Conservation (phyloP, 1,140 invertebrate genomes). For the Hormaphis cornu region DNA sequence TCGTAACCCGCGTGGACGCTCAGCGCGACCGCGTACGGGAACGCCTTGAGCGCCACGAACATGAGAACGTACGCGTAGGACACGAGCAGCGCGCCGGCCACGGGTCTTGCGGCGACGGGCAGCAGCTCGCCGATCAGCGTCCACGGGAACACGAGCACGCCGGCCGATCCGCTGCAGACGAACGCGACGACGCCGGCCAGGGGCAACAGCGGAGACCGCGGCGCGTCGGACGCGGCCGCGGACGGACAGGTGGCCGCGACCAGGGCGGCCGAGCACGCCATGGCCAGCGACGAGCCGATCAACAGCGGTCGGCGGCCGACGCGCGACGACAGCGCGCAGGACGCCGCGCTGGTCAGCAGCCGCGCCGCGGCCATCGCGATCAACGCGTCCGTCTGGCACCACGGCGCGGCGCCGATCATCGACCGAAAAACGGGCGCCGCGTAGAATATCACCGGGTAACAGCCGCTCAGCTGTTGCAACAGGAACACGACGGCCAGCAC, state of each 20-base stretch:
- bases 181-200: slow-evolving; percentile 46
- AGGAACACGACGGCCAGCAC: slow-evolving; percentile 47
- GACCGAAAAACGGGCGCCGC: slow-evolving; percentile 50
- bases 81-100: slow-evolving; percentile 49
- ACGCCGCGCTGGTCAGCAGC: slow-evolving; percentile 47
- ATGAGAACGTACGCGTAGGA: slow-evolving; percentile 54
- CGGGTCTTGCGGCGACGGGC: slow-evolving; percentile 43
- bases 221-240: not conserved
- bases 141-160: slow-evolving; percentile 55
- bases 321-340: slow-evolving; percentile 46
- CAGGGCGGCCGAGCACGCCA: slow-evolving; percentile 40
- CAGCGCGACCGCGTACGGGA: slow-evolving; percentile 46
- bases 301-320: slow-evolving; percentile 47
- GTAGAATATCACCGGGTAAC: slow-evolving; percentile 60
- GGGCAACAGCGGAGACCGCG: slow-evolving; percentile 37
- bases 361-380: slow-evolving; percentile 47
- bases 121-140: slow-evolving; percentile 48
- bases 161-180: slow-evolving; percentile 48
- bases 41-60: slow-evolving; percentile 56
- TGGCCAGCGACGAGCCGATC: slow-evolving; percentile 48
- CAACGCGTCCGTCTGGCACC: slow-evolving; percentile 44
- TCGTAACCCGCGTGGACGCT: slow-evolving; percentile 43
- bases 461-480: slow-evolving; percentile 51
- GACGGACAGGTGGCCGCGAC: not conserved
- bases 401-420: slow-evolving; percentile 43